Percentiles rank a stretch among this genome's conserved stretches.
phyloP scores from a whole-genome alignment of 2,888 invertebrate genomes.

The Carabus problematicus region DNA sequence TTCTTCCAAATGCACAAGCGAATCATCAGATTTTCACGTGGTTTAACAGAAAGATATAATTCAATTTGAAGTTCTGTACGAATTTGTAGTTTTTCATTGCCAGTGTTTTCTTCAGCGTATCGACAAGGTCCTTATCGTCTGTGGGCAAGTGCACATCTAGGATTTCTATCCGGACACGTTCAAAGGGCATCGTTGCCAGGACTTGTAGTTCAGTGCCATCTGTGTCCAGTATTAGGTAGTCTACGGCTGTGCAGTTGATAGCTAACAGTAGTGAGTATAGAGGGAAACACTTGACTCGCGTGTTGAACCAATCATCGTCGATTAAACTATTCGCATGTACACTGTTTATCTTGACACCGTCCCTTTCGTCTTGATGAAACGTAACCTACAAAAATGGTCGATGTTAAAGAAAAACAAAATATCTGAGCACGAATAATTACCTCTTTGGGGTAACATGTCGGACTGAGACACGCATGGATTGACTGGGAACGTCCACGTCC shows the following conservation, averaged over 20 bases:
- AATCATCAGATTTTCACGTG: constrained; percentile 48
- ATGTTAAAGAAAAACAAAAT: constrained; percentile 5
- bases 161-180: constrained; percentile 59
- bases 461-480: constrained; percentile 82
- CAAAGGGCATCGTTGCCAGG: constrained; percentile 66
- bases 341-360: constrained; percentile 59
- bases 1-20: constrained; percentile 7
- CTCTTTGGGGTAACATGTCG: constrained; percentile 78
- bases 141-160: constrained; percentile 56
- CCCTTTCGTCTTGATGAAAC: constrained; percentile 60
- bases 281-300: constrained; percentile 85
- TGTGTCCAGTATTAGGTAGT: constrained; percentile 74
- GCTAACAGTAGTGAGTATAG: constrained; percentile 82
- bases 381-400: constrained; percentile 56
- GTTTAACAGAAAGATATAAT: constrained; percentile 54
- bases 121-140: constrained; percentile 53
- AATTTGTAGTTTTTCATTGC: constrained; percentile 56
- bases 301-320: constrained; percentile 68
- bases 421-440: constrained; percentile 56
- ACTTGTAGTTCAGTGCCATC: constrained; percentile 64
- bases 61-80: constrained; percentile 55
- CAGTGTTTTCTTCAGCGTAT: constrained; percentile 56
- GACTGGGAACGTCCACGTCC: constrained; percentile 67
- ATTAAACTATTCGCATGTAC: constrained; percentile 64
- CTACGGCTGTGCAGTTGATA: constrained; percentile 72